phyloP scores from a whole-genome alignment of 2,888 invertebrate species.

The Eustalomyia histrio region DNA sequence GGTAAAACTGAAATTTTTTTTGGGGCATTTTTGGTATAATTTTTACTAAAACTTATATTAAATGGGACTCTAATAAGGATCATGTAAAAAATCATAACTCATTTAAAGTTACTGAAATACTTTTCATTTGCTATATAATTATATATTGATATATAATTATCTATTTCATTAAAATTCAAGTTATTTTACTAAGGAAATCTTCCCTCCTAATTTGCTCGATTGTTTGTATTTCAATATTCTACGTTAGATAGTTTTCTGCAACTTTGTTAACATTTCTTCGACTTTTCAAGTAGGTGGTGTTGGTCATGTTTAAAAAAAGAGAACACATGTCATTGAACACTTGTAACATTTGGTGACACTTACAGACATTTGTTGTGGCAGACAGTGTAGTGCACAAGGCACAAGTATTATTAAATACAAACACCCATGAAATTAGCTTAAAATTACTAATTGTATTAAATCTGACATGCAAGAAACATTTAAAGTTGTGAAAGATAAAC shows the following conservation, averaged over 20 bases:
- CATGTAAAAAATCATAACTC: no score
- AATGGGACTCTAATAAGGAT: no score
- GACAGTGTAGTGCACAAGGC: neutral
- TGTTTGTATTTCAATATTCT: constrained; percentile 1
- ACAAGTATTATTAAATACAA: neutral
- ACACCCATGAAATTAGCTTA: constrained; percentile 56
- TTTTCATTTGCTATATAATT: no score
- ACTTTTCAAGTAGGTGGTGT: constrained; percentile 48
- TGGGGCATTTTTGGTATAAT: no score
- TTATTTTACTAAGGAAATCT: no score
- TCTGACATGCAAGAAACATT: constrained; percentile 47
- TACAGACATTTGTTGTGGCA: constrained; percentile 51
- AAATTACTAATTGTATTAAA: constrained; percentile 57
- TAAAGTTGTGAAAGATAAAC: constrained; percentile 28
- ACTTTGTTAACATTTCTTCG: constrained; percentile 53
- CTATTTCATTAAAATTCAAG: no score
- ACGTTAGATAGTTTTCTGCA: constrained; percentile 21
- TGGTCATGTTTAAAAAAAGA: constrained; percentile 41
- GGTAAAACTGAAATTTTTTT: no score
- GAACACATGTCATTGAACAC: constrained; percentile 61
- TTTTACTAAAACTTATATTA: no score
- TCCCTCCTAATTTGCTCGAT: neutral
- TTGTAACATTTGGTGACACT: constrained; percentile 61
- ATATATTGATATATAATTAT: no score
- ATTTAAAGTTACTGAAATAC: no score